phyloP scores from a whole-genome alignment of 2,797 vertebrate genomes.

The Ctenochaetus hawaiiensis region DNA sequence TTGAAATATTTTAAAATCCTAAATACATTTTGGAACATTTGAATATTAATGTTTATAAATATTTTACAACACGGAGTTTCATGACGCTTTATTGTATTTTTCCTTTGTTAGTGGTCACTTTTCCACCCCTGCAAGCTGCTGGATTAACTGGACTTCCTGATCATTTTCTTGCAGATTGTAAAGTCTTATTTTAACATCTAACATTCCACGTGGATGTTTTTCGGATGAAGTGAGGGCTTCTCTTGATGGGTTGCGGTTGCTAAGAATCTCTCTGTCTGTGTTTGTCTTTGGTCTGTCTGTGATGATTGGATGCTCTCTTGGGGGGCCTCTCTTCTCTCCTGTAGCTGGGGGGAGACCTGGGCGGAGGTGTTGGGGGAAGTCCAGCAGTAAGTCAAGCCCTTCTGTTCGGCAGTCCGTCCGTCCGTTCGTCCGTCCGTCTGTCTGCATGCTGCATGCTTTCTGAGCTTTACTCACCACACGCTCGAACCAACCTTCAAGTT shows the following conservation, averaged over 20 bases:
- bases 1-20: conserved; percentile 8
- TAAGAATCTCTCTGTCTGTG: conserved; percentile 75
- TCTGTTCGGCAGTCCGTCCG: conserved; percentile 75
- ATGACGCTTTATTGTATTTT: neutral
- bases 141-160: conserved; percentile 24
- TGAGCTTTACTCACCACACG: conserved; percentile 36
- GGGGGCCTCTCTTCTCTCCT: conserved; percentile 83
- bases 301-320: conserved; percentile 75
- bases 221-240: conserved; percentile 38
- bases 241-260: conserved; percentile 69
- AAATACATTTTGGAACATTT: neutral
- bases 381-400: conserved; percentile 96
- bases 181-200: conserved; percentile 24
- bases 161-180: conserved; percentile 27
- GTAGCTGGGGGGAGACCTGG: conserved; percentile 99
- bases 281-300: conserved; percentile 69
- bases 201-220: conserved; percentile 25
- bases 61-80: neutral
- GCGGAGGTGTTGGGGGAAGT: conserved; percentile 99
- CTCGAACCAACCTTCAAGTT: conserved; percentile 3
- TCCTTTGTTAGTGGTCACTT: conserved; percentile 4
- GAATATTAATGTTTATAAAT: neutral
- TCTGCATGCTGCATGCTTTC: conserved; percentile 69
- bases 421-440: neutral
- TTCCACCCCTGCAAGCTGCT: conserved; percentile 19